These are phyloP conservation scores for Apteryx mantelli DNA, from an alignment of 2,113 vertebrate species.

Conservation along the genomic window DNA sequence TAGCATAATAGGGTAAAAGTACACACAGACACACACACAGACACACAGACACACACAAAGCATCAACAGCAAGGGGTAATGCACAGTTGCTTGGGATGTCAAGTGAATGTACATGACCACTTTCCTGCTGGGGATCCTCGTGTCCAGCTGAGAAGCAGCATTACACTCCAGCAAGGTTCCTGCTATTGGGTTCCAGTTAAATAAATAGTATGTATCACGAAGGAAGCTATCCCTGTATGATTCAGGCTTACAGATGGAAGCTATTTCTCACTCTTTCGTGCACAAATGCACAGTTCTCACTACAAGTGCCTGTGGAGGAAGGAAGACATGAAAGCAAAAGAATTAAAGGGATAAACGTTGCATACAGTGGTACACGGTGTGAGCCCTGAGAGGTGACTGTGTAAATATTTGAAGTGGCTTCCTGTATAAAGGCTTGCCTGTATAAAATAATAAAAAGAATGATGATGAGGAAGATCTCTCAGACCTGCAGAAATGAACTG, in stretches of 20 bases:
- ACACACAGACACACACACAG: accelerated
- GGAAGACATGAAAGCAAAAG: neutral
- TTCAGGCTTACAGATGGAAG: neutral
- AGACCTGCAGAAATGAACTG: neutral
- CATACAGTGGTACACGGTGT: neutral
- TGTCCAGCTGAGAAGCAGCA: neutral
- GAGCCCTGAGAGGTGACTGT: neutral
- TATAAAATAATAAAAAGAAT: neutral
- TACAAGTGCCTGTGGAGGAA: neutral
- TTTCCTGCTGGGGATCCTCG: neutral
- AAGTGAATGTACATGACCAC: neutral
- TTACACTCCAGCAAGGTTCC: neutral
- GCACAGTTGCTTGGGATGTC: neutral
- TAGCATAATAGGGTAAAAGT: neutral
- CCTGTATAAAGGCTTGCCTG: neutral
- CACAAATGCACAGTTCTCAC: neutral
- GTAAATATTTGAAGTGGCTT: neutral
- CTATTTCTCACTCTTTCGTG: neutral
- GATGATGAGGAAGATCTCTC: neutral
- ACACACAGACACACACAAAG: neutral
- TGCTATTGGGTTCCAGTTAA: neutral
- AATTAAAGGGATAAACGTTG: neutral
- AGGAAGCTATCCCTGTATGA: neutral
- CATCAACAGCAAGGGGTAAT: neutral
- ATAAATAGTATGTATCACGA: neutral